A percentile compares a stretch with the other conserved stretches of the same genome.
These are phyloP conservation scores for Agapornis roseicollis DNA, from an alignment of 2,113 vertebrate genomes.

Conservation along the genomic window DNA sequence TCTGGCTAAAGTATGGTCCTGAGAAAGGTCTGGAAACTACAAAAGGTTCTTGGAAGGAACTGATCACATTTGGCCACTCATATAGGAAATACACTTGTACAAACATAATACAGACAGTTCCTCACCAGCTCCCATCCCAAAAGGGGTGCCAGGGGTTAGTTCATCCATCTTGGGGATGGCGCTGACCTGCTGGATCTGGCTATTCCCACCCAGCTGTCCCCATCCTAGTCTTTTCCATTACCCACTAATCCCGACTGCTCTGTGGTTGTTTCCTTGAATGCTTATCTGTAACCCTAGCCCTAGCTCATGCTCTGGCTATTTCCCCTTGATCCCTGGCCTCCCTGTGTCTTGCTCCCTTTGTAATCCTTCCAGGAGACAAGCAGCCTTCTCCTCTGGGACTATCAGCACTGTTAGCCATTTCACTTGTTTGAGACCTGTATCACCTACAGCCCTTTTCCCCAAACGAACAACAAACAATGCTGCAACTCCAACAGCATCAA, in stretches of 20 bases:
- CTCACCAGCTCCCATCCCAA: neutral
- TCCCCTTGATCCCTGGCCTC: neutral
- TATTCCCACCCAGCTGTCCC: neutral
- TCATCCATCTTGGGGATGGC: neutral
- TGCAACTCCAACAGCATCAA: neutral
- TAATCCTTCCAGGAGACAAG: neutral
- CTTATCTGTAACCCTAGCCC: neutral
- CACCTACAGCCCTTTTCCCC: neutral
- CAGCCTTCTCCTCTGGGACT: neutral
- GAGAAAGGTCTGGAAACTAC: neutral
- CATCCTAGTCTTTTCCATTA: neutral
- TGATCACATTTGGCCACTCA: neutral
- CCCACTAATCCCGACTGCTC: neutral
- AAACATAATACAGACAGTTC: neutral
- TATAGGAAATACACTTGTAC: neutral
- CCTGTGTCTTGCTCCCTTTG: neutral
- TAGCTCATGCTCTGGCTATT: neutral
- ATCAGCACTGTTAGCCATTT: neutral
- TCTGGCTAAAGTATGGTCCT: neutral
- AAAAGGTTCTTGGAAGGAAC: neutral
- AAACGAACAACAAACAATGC: neutral
- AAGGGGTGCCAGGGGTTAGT: neutral
- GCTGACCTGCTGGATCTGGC: neutral
- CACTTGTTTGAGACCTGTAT: neutral
- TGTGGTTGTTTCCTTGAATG: neutral